phyloP scores from a whole-genome alignment of 1,140 invertebrate species.

The Ooceraea biroi region DNA sequence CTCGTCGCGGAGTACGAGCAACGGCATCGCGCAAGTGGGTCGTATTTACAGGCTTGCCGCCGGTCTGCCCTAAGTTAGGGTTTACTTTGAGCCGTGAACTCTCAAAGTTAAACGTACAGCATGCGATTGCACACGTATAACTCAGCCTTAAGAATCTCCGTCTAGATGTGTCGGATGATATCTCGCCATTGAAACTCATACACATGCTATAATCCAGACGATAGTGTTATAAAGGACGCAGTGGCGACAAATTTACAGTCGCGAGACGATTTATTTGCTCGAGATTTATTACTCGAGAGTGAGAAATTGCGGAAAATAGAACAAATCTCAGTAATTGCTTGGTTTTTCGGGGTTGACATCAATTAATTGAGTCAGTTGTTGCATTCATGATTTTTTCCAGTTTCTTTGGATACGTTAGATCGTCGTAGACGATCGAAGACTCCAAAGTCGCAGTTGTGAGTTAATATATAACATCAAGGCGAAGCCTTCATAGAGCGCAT shows the following conservation, averaged over 20 bases:
- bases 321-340: slow-evolving; percentile 1
- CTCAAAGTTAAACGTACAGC: slow-evolving; percentile 9
- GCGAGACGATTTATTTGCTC: too few species aligned
- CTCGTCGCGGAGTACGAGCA: background rate
- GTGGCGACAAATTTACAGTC: background rate
- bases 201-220: background rate
- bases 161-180: background rate
- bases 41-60: slow-evolving; percentile 2
- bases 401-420: too few species aligned
- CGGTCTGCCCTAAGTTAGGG: background rate
- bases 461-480: background rate
- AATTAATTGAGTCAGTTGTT: background rate
- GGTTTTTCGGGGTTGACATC: too few species aligned
- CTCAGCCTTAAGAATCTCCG: slow-evolving; percentile 6
- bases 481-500: slow-evolving; percentile 45
- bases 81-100: slow-evolving; percentile 35
- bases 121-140: slow-evolving; percentile 20
- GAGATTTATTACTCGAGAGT: background rate
- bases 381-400: too few species aligned
- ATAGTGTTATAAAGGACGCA: background rate
- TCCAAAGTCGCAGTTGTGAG: background rate
- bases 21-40: slow-evolving; percentile 15
- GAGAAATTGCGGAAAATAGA: too few species aligned
- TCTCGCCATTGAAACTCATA: background rate
- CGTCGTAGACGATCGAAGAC: background rate